These are phyloP conservation scores for Stratiomys singularior DNA, from an alignment of 2,888 invertebrate species.

Conservation along the genomic window DNA sequence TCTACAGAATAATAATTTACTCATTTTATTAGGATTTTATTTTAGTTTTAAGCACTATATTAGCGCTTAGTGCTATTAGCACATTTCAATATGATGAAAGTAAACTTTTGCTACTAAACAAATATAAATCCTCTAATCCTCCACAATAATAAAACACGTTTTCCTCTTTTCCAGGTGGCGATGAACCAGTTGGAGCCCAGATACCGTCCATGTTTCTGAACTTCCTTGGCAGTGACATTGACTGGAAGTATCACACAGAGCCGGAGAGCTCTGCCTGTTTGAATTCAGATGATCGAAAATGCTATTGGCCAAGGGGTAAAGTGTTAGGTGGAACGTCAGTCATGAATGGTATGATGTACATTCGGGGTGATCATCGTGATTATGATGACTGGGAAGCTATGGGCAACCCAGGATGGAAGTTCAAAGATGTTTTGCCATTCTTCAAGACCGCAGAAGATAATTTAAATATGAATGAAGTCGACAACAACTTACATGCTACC, in stretches of 20 bases:
- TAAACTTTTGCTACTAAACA: no score
- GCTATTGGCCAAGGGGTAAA: conserved; percentile 89
- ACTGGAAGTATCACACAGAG: conserved; percentile 89
- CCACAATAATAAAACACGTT: no score
- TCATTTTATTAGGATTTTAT: no score
- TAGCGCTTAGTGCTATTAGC: no score
- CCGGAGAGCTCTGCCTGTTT: conserved; percentile 82
- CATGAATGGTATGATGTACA: conserved; percentile 97
- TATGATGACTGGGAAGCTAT: conserved; percentile 88
- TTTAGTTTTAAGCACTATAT: no score
- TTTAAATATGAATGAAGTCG: conserved; percentile 75
- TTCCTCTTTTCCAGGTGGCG: conserved; percentile 69
- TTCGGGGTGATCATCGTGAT: conserved; percentile 86
- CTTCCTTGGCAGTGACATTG: conserved; percentile 85
- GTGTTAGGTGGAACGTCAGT: conserved; percentile 92
- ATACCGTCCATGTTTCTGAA: conserved; percentile 91
- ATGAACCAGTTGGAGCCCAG: conserved; percentile 88
- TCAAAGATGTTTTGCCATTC: conserved; percentile 88
- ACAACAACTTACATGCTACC: conserved; percentile 78
- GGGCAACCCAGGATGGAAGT: conserved; percentile 91
- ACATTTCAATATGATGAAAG: no score
- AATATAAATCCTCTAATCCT: no score
- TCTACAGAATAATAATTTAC: no score
- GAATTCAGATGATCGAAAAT: conserved; percentile 75
- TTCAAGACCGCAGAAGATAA: conserved; percentile 90